These are phyloP conservation scores for Neuroterus valhalla DNA, from an alignment of 1,140 invertebrate genomes.

Conservation along the genomic window DNA sequence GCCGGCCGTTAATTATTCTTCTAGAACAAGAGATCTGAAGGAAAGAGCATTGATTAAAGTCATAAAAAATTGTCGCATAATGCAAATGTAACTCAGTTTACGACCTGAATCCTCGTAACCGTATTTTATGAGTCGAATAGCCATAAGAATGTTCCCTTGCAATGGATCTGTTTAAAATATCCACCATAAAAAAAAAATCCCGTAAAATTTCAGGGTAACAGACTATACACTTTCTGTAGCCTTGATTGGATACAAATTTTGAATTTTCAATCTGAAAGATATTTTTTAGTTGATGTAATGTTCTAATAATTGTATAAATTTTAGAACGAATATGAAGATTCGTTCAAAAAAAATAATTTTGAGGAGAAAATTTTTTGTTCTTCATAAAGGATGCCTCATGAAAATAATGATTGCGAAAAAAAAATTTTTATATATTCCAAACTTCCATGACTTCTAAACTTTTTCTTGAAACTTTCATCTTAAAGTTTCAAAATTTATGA, in stretches of 20 bases:
- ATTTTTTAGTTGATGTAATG: too few relatives aligned
- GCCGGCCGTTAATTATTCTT: slow-evolving; percentile 17
- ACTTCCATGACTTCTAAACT: too few relatives aligned
- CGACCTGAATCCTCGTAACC: slow-evolving; percentile 19
- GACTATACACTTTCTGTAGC: not conserved
- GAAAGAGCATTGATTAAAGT: slow-evolving; percentile 20
- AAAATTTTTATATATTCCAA: too few relatives aligned
- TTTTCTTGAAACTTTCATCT: too few relatives aligned
- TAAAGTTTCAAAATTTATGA: too few relatives aligned
- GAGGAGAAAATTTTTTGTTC: too few relatives aligned
- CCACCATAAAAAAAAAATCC: slow-evolving; percentile 10
- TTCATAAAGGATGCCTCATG: too few relatives aligned
- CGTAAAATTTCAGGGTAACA: slow-evolving; percentile 14
- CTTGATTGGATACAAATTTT: not conserved
- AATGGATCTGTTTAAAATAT: slow-evolving; percentile 29
- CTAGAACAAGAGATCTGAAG: slow-evolving; percentile 8
- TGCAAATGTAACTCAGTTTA: slow-evolving; percentile 25
- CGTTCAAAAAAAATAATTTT: too few relatives aligned
- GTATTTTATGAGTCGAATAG: slow-evolving; percentile 21
- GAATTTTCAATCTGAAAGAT: too few relatives aligned
- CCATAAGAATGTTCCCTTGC: slow-evolving; percentile 8
- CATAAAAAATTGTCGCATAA: slow-evolving; percentile 30
- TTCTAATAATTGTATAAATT: too few relatives aligned
- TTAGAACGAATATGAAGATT: too few relatives aligned
- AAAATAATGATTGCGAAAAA: too few relatives aligned